phyloP scores from a whole-genome alignment of 2,888 invertebrate species.

The Caradrina clavipalpis region DNA sequence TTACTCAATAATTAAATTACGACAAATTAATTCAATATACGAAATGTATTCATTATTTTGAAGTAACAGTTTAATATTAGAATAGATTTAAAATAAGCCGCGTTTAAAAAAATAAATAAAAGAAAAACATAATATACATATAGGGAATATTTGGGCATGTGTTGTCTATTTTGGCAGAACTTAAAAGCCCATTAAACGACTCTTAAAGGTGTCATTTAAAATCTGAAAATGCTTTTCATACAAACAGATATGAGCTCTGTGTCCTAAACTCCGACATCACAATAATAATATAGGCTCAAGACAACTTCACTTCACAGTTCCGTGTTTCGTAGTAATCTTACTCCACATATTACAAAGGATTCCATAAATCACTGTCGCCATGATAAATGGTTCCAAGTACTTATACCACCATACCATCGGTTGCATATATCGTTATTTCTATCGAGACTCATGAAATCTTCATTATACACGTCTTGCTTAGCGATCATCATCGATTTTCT shows the following conservation, averaged over 20 bases:
- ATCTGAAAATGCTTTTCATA: neutral
- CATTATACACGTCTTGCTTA: slow-evolving; percentile 11
- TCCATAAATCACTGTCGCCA: slow-evolving; percentile 57
- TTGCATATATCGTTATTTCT: slow-evolving; percentile 49
- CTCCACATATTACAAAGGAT: slow-evolving; percentile 31
- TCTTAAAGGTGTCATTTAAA: neutral
- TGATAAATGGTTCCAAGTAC: slow-evolving; percentile 53
- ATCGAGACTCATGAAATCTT: slow-evolving; percentile 28
- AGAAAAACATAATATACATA: too few species aligned
- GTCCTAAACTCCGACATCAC: too few species aligned
- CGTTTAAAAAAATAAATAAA: too few species aligned
- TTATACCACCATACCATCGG: slow-evolving; percentile 32
- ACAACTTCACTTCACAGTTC: slow-evolving; percentile 19
- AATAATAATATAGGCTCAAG: neutral
- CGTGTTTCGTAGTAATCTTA: slow-evolving; percentile 39
- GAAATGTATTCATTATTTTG: too few species aligned
- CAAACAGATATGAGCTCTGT: too few species aligned
- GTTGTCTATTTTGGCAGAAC: too few species aligned
- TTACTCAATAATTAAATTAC: too few species aligned
- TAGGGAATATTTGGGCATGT: too few species aligned
- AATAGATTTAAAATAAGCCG: too few species aligned
- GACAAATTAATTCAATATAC: too few species aligned
- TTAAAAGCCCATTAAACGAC: too few species aligned
- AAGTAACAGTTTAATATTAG: too few species aligned
- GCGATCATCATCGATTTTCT: neutral